Evolutionary conservation across 2,888 invertebrate genomes (phyloP).

Genomic region (Epiblema foenella): DNA sequence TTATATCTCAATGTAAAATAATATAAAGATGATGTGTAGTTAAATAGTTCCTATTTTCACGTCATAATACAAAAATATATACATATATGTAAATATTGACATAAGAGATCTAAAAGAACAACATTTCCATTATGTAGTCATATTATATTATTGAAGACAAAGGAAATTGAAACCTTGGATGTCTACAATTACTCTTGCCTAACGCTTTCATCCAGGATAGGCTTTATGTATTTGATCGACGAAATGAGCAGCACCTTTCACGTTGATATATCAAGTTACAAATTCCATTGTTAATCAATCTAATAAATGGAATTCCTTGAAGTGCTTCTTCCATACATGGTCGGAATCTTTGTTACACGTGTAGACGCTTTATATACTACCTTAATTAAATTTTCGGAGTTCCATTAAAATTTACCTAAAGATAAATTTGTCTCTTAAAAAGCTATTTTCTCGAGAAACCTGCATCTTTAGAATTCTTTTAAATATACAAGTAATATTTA

Average conservation of each 20-base stretch:
- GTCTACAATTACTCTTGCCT: neutral
- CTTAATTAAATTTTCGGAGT: neutral
- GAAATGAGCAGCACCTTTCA: constrained; percentile 20
- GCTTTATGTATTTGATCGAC: constrained; percentile 18
- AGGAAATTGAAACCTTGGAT: neutral
- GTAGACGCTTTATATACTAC: neutral
- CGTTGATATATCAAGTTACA: constrained; percentile 21
- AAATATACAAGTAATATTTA: too few relatives aligned
- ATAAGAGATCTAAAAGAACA: neutral
- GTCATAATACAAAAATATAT: too few relatives aligned
- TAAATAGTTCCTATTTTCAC: neutral
- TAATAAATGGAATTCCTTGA: constrained; percentile 21
- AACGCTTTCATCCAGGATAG: constrained; percentile 20
- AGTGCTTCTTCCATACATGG: constrained; percentile 5
- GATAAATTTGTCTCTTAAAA: too few relatives aligned
- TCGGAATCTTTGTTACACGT: constrained; percentile 19
- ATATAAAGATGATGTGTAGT: neutral
- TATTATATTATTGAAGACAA: neutral
- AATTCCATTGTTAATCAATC: constrained; percentile 32
- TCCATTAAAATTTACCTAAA: too few relatives aligned
- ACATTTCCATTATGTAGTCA: neutral
- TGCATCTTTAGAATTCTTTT: too few relatives aligned
- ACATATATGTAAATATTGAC: too few relatives aligned
- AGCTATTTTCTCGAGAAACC: too few relatives aligned
- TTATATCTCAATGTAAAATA: neutral